Base-by-base conservation (phyloP, 2,888 invertebrate species). In the Drosophila anomelani region DNA sequence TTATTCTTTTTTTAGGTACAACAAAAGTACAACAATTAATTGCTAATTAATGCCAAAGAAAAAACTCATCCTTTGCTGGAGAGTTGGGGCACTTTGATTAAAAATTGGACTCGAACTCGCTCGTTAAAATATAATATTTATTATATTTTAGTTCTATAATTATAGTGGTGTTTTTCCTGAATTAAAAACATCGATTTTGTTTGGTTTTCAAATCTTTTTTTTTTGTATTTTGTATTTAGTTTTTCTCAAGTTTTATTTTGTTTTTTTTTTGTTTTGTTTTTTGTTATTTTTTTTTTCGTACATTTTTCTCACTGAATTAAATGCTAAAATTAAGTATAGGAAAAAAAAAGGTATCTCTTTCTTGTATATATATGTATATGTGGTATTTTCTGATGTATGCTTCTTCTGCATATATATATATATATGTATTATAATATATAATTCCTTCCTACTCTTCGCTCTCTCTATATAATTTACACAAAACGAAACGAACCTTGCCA, bases 11-110 rank as follows among this genome's bases (percentile, higher is more conserved):
- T 63, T 73, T 70, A 75, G 77, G 79, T 81, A 82, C 78, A 80
- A 81, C 68, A 67, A 85, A 82, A 78, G 61, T 79, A 78, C 82
- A 84, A 84, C 82, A 85, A 82, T 79, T 80, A 82, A 76, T 76
- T 76, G 71, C 74, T 79, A 77, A 59, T 46, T 51, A 51, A 58
- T 70, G 70, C 53, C 47, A 73, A 46, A 44, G 7, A 44, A 7
- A 39, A 3, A 63, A 58, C 63, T 63, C 63, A 43, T 63, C 47
- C 20, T 17, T 49, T 49, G 51, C 17, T 51, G 34, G 20, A 60
- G 60, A 56, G 23, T 32, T 41, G 32, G 59, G 60, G 60, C 60
- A 41, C 41, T 56, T 60, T 57, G 39, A 56, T 60, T 63, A 26
- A 26, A 74, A 63, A 76, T 58, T 81, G 77, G 81, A 79, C 79